phyloP scores from a whole-genome alignment of 2,797 vertebrate genomes.

The Macropus fuliginosus region DNA sequence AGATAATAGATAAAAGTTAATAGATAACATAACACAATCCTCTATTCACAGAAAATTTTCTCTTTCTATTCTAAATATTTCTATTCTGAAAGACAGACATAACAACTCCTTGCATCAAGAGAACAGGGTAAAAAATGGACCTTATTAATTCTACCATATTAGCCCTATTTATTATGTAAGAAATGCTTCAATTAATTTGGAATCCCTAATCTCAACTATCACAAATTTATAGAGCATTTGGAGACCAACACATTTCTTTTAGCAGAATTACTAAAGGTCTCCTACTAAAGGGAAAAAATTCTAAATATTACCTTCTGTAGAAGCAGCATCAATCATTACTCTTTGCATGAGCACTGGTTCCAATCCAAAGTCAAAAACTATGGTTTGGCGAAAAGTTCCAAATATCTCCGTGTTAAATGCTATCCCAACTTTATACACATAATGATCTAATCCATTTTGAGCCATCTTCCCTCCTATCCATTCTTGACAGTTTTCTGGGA shows the following conservation, averaged over 20 bases:
- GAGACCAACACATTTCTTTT: constrained; percentile 50
- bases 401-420: constrained; percentile 99
- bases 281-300: constrained; percentile 43
- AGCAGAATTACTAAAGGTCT: constrained; percentile 36
- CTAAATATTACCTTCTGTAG: constrained; percentile 94
- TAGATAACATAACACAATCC: constrained; percentile 38
- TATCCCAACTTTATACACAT: constrained; percentile 95
- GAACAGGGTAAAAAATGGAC: constrained; percentile 20
- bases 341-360: constrained; percentile 99
- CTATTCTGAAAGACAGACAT: neutral
- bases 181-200: constrained; percentile 33
- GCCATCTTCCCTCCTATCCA: constrained; percentile 93
- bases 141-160: constrained; percentile 8
- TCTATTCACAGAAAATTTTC: neutral
- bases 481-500: constrained; percentile 94
- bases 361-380: constrained; percentile 98
- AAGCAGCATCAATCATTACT: constrained; percentile 99
- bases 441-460: constrained; percentile 96
- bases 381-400: constrained; percentile 99
- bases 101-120: constrained; percentile 5
- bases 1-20: constrained; percentile 19
- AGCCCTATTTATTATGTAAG: constrained; percentile 5
- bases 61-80: no score
- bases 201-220: constrained; percentile 30
- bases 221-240: constrained; percentile 47